Evolutionary conservation across 35 echinoderm and acorn worm genomes (phyloP).

Genomic region (Chiridota heheva): DNA sequence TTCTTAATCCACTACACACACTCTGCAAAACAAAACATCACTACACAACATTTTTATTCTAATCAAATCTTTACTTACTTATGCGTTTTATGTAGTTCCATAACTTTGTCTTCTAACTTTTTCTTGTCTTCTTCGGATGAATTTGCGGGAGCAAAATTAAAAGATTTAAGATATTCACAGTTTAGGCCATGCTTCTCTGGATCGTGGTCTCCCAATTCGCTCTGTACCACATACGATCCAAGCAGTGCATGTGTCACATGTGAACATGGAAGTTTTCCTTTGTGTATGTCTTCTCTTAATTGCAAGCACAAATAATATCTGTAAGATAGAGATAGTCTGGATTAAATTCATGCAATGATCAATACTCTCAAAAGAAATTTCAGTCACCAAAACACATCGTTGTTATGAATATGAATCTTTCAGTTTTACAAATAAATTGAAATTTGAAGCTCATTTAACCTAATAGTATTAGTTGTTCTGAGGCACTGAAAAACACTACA

Average conservation of each 20-base stretch:
- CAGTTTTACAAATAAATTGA: too few relatives aligned
- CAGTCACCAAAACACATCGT: too few relatives aligned
- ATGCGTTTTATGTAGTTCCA: slow-evolving; percentile 97
- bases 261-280: slow-evolving; percentile 91
- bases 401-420: too few relatives aligned
- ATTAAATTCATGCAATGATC: neutral
- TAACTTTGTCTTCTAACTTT: slow-evolving; percentile 91
- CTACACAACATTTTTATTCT: too few relatives aligned
- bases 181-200: slow-evolving; percentile 88
- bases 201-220: slow-evolving; percentile 89
- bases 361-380: too few relatives aligned
- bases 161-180: slow-evolving; percentile 63
- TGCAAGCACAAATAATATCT: slow-evolving; percentile 92
- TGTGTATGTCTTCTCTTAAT: slow-evolving; percentile 92
- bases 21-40: too few relatives aligned
- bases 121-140: slow-evolving; percentile 19
- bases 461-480: too few relatives aligned
- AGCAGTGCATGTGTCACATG: slow-evolving; percentile 90
- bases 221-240: slow-evolving; percentile 94
- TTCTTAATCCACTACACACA: too few relatives aligned
- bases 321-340: neutral
- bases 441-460: too few relatives aligned
- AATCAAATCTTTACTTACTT: too few relatives aligned
- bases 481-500: too few relatives aligned
- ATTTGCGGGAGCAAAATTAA: slow-evolving; percentile 88